phyloP scores from a whole-genome alignment of 2,888 invertebrate species.

The Calephelis perditalis region DNA sequence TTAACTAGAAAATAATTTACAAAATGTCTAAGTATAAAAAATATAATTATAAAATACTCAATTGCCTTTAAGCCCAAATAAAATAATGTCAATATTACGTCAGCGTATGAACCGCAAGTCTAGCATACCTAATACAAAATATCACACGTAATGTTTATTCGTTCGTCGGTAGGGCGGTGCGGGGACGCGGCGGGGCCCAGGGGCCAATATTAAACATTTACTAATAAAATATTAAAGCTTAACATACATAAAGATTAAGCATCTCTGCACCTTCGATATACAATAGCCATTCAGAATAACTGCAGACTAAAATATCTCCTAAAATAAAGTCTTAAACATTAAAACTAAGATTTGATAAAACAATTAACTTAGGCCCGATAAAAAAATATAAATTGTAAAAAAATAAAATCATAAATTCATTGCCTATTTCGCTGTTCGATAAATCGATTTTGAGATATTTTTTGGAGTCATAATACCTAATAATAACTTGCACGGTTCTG shows the following conservation, averaged over 20 bases:
- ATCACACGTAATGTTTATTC: conserved; percentile 65
- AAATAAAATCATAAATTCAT: conserved; percentile 48
- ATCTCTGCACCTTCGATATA: conserved; percentile 77
- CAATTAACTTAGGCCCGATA: conserved; percentile 71
- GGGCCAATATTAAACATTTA: conserved; percentile 74
- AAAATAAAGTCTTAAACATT: conserved; percentile 73
- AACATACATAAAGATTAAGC: conserved; percentile 79
- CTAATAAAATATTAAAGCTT: conserved; percentile 79
- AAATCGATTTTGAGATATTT: conserved; percentile 15
- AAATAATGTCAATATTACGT: conserved; percentile 47
- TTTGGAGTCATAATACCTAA: conserved; percentile 7
- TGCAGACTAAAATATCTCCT: conserved; percentile 77
- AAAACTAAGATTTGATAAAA: conserved; percentile 64
- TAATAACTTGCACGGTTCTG: neutral
- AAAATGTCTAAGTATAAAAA: conserved; percentile 70
- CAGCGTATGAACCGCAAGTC: conserved; percentile 62
- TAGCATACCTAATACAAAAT: conserved; percentile 67
- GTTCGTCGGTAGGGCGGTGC: conserved; percentile 36
- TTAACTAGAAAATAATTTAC: conserved; percentile 69
- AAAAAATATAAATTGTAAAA: conserved; percentile 45
- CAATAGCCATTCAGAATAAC: conserved; percentile 78
- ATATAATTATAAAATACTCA: conserved; percentile 56
- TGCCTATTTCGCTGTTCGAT: conserved; percentile 61
- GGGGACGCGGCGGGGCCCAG: conserved; percentile 43
- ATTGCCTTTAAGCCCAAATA: conserved; percentile 50